Percentiles rank a stretch among this genome's conserved stretches.
Conservation (phyloP, 1,140 invertebrate species). For the Drosophila saltans region DNA sequence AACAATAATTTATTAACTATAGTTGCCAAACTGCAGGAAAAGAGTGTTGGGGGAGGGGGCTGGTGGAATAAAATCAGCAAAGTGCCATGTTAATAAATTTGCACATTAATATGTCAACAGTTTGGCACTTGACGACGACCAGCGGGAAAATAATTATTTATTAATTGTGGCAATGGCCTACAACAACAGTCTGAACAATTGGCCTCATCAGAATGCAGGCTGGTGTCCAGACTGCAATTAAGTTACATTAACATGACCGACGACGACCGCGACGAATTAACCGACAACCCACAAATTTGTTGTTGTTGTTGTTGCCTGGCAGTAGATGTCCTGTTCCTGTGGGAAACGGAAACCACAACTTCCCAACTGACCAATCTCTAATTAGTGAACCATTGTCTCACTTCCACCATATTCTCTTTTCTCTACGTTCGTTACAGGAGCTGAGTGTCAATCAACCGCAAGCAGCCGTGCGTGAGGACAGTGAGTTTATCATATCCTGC, state of each 20-base stretch:
- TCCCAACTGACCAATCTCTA: constrained; percentile 37
- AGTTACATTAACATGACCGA: constrained; percentile 69
- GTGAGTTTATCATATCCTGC: constrained; percentile 90
- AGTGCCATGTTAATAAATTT: constrained; percentile 69
- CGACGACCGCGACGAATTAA: constrained; percentile 12
- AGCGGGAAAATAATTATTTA: constrained; percentile 71
- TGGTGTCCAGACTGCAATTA: constrained; percentile 54
- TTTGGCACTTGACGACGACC: constrained; percentile 54
- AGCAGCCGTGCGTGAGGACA: constrained; percentile 87
- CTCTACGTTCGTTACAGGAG: constrained; percentile 83
- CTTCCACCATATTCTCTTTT: constrained; percentile 9
- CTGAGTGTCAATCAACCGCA: constrained; percentile 86
- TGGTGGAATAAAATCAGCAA: constrained; percentile 14
- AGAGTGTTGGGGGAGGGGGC: background rate
- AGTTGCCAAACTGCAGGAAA: constrained; percentile 25
- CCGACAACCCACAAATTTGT: constrained; percentile 58
- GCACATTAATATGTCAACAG: constrained; percentile 70
- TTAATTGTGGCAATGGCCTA: constrained; percentile 63
- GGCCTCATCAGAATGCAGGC: constrained; percentile 55
- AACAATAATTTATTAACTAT: constrained; percentile 72
- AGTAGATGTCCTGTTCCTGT: constrained; percentile 5
- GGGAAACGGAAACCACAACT: background rate
- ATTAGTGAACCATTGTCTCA: constrained; percentile 67
- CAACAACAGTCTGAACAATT: constrained; percentile 54
- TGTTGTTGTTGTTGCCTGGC: constrained; percentile 14